Base-by-base conservation (phyloP, 2,113 vertebrate species). In the Antigone vipio region DNA sequence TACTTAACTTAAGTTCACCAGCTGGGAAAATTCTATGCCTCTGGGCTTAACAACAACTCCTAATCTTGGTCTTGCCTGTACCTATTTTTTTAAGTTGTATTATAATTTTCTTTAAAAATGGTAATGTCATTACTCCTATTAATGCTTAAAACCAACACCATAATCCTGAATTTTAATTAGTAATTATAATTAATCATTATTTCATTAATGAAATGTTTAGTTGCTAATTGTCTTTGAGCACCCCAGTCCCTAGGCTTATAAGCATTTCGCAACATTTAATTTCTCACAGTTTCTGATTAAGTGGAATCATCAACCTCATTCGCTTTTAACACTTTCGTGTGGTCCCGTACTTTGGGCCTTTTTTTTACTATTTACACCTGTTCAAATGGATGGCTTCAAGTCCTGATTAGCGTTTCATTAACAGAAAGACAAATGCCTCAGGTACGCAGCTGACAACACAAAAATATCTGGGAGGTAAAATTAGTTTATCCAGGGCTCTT, bases 131-230 rank as follows among this genome's bases (percentile, higher is more conserved):
- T 98, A 97, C 95, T 98, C 97, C 93, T 95, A 95, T 96, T 98
- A 98, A 98, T 98, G 97, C 96, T 98, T 96, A 98, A 98, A 98
- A 98, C 97, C 97, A 98, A 98, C 97, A 98, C 94, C 89, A 96
- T 98, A 98, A 98, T 98, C 98, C 97, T 97, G 97, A 95, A 98
- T 98, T 98, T 98, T 98, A 98, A 99, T 98, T 98, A 98, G 98
- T 96, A 97, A 98, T 98, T 98, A 98, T 97, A 98, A 98, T 99
- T 98, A 98, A 98, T 98, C 97, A 98, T 98, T 98, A 98, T 98
- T 98, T 98, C 97, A 98, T 98, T 98, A 98, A 98, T 98, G 97
- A 96, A 98, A 98, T 98, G 97, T 98, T 98, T 98, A 97, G 97
- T 96, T 97, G 94, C 98, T 98, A 98, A 98, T 98, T 98, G 98